phyloP scores from a whole-genome alignment of 2,888 invertebrate genomes.

The Gonocerus acuteangulatus region DNA sequence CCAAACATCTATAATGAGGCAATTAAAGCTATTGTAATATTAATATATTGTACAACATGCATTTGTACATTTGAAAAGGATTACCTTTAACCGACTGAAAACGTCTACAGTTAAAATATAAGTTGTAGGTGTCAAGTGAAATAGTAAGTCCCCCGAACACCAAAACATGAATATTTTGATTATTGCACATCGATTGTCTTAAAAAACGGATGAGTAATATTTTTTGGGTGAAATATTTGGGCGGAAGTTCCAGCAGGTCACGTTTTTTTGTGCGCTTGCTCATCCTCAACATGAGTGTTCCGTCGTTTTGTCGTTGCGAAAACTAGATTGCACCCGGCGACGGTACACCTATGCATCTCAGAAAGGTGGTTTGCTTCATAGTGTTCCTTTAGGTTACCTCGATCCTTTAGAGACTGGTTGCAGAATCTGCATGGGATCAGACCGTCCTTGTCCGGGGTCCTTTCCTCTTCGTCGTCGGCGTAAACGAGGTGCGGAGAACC shows the following conservation, averaged over 20 bases:
- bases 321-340: constrained; percentile 66
- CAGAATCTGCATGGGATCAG: constrained; percentile 64
- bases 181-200: constrained; percentile 33
- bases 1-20: constrained; percentile 28
- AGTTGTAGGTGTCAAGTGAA: constrained; percentile 21
- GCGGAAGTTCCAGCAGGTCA: constrained; percentile 37
- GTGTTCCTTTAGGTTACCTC: constrained; percentile 59
- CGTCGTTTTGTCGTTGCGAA: constrained; percentile 71
- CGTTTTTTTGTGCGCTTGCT: constrained; percentile 46
- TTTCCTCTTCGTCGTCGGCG: constrained; percentile 59
- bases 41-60: not conserved
- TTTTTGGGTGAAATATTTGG: not conserved
- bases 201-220: constrained; percentile 1
- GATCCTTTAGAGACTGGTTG: constrained; percentile 55
- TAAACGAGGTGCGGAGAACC: constrained; percentile 47
- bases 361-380: constrained; percentile 60
- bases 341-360: constrained; percentile 67
- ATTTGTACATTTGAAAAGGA: not conserved
- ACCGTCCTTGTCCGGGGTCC: constrained; percentile 58
- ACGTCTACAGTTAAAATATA: constrained; percentile 15
- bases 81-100: constrained; percentile 19
- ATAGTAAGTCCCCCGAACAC: constrained; percentile 19
- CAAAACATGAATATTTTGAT: constrained; percentile 30
- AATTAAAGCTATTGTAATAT: constrained; percentile 17
- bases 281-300: constrained; percentile 66